phyloP scores from a whole-genome alignment of 2,797 vertebrate species.

The Oreortyx pictus region DNA sequence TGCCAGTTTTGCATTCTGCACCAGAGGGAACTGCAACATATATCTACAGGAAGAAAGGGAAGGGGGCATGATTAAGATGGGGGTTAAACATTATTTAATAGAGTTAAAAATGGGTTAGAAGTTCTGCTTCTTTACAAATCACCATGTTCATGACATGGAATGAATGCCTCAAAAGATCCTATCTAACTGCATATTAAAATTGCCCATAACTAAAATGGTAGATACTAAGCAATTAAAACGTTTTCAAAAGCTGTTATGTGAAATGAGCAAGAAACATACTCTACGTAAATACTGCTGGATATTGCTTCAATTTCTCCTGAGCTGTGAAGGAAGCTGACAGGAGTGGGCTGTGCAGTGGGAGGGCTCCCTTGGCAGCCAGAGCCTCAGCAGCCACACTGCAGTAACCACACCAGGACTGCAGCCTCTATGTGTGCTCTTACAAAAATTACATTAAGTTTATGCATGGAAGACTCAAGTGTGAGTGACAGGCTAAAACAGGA shows the following conservation, averaged over 20 bases:
- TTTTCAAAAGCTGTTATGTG: background rate
- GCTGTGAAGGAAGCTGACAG: background rate
- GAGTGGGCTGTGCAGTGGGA: background rate
- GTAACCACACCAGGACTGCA: background rate
- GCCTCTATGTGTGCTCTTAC: background rate
- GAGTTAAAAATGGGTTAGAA: background rate
- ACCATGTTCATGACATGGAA: background rate
- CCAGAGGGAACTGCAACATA: background rate
- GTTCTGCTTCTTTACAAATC: background rate
- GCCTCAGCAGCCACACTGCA: background rate
- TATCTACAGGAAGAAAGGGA: background rate
- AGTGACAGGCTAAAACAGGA: background rate
- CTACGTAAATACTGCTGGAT: background rate
- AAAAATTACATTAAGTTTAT: background rate
- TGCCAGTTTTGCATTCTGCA: background rate
- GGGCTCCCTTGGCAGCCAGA: background rate
- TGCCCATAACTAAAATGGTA: background rate
- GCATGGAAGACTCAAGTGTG: background rate
- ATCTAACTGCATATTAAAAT: background rate
- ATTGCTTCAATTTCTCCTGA: background rate
- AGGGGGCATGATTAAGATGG: background rate
- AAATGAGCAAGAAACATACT: background rate
- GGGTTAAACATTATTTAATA: background rate
- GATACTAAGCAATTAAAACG: background rate
- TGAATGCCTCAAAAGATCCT: background rate